Base-by-base conservation (phyloP, 2,888 invertebrate genomes). In the Mesochorus sp. region DNA sequence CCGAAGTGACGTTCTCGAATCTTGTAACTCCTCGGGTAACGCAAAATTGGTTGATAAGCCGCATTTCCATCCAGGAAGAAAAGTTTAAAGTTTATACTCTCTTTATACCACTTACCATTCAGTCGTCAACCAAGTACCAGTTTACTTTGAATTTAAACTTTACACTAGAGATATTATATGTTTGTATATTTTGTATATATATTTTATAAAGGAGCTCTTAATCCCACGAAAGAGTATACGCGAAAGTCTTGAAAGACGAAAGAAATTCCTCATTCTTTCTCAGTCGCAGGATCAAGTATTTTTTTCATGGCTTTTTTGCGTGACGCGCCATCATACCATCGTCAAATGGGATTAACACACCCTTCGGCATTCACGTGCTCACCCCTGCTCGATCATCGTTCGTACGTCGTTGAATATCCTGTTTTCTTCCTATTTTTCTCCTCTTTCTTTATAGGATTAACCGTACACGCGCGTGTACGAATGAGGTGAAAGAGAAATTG, bases 261-360 rank as follows among this genome's bases (percentile, higher is more conserved):
- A 51, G 26, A 39, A 39, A 59, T 66, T n/a, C 28, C 51, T n/a
- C 44, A 37, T 24, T 61, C 61, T 37, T 44, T 8, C 68, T 34
- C 37, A 31, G 24, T 6, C 12, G 24, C n/a, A 26, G 24, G 59
- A 34, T 51, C 31, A 51, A 51, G 42, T 34, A 34, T 44, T 51
- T 37, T 17, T 61, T 39, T 6, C 3, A 42, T 31, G 59, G 24
- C 26, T 34, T 72, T 66, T 66, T 42, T 26, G 34, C 28, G 34
- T 53, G 34, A 47, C 66, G 61, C 42, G 53, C 21, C 61, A n/a
- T 4, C 53, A 14, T 51, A 49, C 53, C 68, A 72, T 55, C 55
- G 21, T 66, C 53, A 61, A 72, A 77, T 67, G 44, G 72, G 67
- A 77, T 77, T 77, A n/a, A 77, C 53, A 72, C 61, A 55, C 59